Percentiles rank a stretch among this genome's conserved stretches.
Evolutionary conservation across 1,140 invertebrate species (phyloP).

Genomic region (Druon quercuslanigerum): DNA sequence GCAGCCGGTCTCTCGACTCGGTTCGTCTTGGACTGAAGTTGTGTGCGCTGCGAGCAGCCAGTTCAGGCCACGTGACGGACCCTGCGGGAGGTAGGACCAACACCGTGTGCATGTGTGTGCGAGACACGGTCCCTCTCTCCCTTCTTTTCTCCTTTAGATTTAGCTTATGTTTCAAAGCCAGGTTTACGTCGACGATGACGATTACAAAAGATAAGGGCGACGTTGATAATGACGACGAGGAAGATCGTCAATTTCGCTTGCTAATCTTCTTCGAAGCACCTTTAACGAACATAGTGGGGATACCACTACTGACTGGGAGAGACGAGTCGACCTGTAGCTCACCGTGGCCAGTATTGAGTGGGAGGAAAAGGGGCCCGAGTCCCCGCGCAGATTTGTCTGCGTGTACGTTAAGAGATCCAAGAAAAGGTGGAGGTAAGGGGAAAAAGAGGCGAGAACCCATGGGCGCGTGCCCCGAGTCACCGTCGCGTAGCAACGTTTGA

Average conservation of each 20-base stretch:
- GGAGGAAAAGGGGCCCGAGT: slow-evolving; percentile 19
- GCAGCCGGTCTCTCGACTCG: slow-evolving; percentile 62
- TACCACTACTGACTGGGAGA: neutral
- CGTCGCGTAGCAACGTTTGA: slow-evolving; percentile 58
- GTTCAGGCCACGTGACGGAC: slow-evolving; percentile 66
- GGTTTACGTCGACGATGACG: neutral
- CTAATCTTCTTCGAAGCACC: neutral
- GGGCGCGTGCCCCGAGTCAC: slow-evolving; percentile 70
- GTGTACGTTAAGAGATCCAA: slow-evolving; percentile 22
- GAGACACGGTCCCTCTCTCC: slow-evolving; percentile 39
- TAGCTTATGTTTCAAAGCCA: too few relatives aligned
- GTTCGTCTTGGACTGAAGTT: slow-evolving; percentile 71
- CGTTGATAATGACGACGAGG: slow-evolving; percentile 3
- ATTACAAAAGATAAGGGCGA: neutral
- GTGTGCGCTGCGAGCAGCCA: slow-evolving; percentile 60
- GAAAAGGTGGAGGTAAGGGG: slow-evolving; percentile 20
- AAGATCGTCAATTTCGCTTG: neutral
- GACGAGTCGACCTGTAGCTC: slow-evolving; percentile 35
- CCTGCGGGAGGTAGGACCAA: slow-evolving; percentile 65
- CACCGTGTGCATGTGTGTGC: slow-evolving; percentile 51
- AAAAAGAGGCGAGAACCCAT: slow-evolving; percentile 51
- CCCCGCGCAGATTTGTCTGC: slow-evolving; percentile 17
- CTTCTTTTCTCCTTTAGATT: neutral
- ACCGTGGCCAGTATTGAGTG: slow-evolving; percentile 31
- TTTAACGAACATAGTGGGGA: neutral